Conservation (phyloP, 2,113 vertebrate genomes). For the Rhinolophus ferrumequinum region DNA sequence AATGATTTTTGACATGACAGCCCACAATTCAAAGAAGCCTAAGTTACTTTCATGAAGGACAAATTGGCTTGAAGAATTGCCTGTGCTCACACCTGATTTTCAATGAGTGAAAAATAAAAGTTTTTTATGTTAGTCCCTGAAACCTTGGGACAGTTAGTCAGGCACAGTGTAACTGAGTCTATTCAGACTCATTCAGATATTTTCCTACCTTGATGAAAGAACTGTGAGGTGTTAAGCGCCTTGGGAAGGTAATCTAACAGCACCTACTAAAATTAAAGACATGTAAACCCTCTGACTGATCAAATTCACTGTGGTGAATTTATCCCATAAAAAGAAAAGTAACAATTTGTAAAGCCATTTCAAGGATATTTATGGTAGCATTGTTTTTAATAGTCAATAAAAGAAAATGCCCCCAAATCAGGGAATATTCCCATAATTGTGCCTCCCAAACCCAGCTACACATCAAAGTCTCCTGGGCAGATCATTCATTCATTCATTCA, state of each 20-base stretch:
- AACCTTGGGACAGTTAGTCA: neutral
- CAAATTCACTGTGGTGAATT: neutral
- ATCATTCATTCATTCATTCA: neutral
- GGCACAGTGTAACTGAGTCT: neutral
- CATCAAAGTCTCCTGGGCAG: neutral
- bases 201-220: neutral
- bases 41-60: neutral
- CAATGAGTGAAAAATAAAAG: neutral
- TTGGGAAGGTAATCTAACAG: neutral
- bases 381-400: neutral
- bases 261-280: neutral
- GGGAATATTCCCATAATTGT: neutral
- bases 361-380: neutral
- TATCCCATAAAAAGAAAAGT: conserved; percentile 22
- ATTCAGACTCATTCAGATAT: neutral
- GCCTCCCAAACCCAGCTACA: neutral
- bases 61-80: neutral
- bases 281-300: neutral
- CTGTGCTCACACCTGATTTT: neutral
- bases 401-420: conserved; percentile 11
- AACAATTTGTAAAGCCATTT: conserved; percentile 27
- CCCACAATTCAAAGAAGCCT: neutral
- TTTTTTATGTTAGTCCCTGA: neutral
- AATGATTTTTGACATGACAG: neutral
- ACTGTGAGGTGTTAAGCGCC: neutral